Evolutionary conservation across 2,113 vertebrate genomes (phyloP).

Genomic region (Hypanus sabinus): DNA sequence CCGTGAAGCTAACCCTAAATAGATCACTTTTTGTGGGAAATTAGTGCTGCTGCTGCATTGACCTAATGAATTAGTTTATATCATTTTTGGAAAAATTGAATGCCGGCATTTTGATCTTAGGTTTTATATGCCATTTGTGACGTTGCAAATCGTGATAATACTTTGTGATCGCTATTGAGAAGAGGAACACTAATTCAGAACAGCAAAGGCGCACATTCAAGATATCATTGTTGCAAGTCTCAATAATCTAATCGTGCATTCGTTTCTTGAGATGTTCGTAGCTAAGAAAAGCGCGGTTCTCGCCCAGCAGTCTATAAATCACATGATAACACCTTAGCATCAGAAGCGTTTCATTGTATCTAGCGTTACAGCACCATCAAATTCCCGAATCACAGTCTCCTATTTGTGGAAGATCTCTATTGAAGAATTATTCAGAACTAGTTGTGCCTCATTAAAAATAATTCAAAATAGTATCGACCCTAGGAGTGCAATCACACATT

Average conservation of each 20-base stretch:
- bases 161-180: background rate
- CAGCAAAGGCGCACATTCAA: background rate
- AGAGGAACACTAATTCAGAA: background rate
- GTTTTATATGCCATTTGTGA: background rate
- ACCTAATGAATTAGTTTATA: background rate
- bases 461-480: background rate
- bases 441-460: constrained; percentile 5
- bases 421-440: background rate
- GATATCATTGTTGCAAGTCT: background rate
- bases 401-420: background rate
- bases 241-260: background rate
- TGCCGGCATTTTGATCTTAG: background rate
- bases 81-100: background rate
- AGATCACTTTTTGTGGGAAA: background rate
- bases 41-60: background rate
- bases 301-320: background rate
- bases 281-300: background rate
- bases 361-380: no score
- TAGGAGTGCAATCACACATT: constrained; percentile 3
- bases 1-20: constrained; percentile 21
- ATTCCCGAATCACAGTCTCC: background rate
- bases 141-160: background rate
- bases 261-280: background rate
- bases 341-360: background rate
- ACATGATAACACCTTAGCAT: background rate